These are phyloP conservation scores for Oreotrochilus melanogaster DNA, from an alignment of 2,113 vertebrate species.

Conservation along the genomic window DNA sequence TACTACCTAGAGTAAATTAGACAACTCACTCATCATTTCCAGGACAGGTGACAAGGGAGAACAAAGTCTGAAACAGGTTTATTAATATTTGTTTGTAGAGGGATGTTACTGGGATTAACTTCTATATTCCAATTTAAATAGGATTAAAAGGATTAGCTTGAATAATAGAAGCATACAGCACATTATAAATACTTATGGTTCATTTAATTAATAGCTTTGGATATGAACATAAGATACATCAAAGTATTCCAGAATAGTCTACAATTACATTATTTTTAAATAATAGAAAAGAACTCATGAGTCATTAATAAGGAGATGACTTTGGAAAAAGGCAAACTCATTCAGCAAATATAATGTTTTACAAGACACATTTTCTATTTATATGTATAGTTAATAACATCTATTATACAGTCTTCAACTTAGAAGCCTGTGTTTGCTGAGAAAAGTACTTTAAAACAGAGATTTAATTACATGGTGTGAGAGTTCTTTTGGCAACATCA, in stretches of 20 bases:
- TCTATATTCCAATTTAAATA: slow-evolving; percentile 73
- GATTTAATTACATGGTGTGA: slow-evolving; percentile 71
- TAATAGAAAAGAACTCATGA: slow-evolving; percentile 75
- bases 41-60: slow-evolving; percentile 55
- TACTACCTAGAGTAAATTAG: slow-evolving; percentile 24
- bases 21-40: slow-evolving; percentile 43
- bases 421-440: slow-evolving; percentile 68
- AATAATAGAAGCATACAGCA: slow-evolving; percentile 70
- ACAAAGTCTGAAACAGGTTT: slow-evolving; percentile 70
- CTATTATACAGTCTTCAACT: slow-evolving; percentile 71
- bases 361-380: slow-evolving; percentile 76
- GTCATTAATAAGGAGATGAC: slow-evolving; percentile 72
- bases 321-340: slow-evolving; percentile 74
- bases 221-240: slow-evolving; percentile 76
- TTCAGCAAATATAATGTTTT: slow-evolving; percentile 68
- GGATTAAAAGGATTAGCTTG: slow-evolving; percentile 81
- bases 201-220: slow-evolving; percentile 79
- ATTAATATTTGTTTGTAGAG: slow-evolving; percentile 77
- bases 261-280: slow-evolving; percentile 78
- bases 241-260: slow-evolving; percentile 73
- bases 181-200: slow-evolving; percentile 74
- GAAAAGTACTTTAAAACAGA: slow-evolving; percentile 74
- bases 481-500: slow-evolving; percentile 64
- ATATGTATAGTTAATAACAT: slow-evolving; percentile 72
- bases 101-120: slow-evolving; percentile 77